Percentiles rank a stretch among this genome's conserved stretches.
These are phyloP conservation scores for Phrynocephalus vlangalii DNA, from an alignment of 2,797 vertebrate genomes.

Conservation along the genomic window DNA sequence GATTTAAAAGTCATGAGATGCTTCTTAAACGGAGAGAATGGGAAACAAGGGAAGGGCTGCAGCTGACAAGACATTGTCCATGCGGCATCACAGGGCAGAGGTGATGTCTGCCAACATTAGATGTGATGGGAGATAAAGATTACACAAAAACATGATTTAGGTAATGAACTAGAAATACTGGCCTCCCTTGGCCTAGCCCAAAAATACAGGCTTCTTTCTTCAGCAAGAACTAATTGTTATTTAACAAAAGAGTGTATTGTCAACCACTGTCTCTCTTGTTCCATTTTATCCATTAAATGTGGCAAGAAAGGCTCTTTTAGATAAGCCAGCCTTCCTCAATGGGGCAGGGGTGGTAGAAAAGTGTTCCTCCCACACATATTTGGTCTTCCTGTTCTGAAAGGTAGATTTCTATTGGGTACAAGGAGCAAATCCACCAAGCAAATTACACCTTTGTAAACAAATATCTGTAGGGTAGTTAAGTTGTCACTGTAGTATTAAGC, in stretches of 20 bases:
- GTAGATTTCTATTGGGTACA: neutral
- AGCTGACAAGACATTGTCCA: neutral
- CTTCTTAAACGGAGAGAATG: neutral
- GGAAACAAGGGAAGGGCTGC: too few relatives aligned
- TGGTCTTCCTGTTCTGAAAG: neutral
- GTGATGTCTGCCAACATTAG: neutral
- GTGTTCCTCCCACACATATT: too few relatives aligned
- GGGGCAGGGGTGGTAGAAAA: neutral
- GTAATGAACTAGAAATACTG: neutral
- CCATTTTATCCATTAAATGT: neutral
- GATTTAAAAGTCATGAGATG: neutral
- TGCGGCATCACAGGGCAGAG: neutral
- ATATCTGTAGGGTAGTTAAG: neutral
- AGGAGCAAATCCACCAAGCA: neutral
- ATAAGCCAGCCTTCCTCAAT: neutral
- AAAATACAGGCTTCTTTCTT: neutral
- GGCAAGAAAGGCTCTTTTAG: neutral
- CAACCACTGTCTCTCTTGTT: too few relatives aligned
- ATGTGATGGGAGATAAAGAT: neutral
- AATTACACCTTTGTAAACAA: conserved; percentile 1
- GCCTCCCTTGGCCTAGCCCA: neutral
- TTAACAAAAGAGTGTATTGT: neutral
- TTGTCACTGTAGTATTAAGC: neutral
- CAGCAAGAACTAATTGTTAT: neutral
- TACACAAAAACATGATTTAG: too few relatives aligned